phyloP scores from a whole-genome alignment of 2,113 vertebrate species.

The Phycodurus eques region DNA sequence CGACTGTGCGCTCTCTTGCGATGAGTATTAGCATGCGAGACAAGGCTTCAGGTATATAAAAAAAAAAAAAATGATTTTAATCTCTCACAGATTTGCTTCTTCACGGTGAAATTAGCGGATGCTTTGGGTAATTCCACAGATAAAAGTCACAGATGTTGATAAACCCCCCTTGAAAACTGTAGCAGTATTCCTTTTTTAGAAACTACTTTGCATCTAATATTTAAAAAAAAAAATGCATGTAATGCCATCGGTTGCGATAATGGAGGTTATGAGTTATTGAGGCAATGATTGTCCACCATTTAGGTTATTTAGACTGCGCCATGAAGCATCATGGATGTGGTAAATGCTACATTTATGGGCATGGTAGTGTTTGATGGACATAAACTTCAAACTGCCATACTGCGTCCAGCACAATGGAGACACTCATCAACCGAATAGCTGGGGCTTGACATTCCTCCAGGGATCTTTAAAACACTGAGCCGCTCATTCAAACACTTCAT shows the following conservation, averaged over 20 bases:
- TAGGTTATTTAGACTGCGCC: background rate
- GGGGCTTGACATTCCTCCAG: background rate
- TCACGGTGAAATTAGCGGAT: conserved; percentile 49
- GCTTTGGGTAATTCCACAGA: conserved; percentile 46
- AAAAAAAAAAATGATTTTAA: conserved; percentile 27
- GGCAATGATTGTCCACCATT: background rate
- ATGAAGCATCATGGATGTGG: background rate
- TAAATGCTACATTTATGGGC: background rate
- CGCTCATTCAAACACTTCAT: background rate
- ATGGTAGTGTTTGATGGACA: conserved; percentile 1
- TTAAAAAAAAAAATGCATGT: conserved; percentile 3
- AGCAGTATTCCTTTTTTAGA: conserved; percentile 26
- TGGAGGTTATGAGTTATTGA: background rate
- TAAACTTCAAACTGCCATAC: background rate
- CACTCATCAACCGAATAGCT: background rate
- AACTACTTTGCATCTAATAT: conserved; percentile 31
- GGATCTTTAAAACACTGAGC: background rate
- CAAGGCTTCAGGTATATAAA: conserved; percentile 36
- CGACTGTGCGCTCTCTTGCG: conserved; percentile 1
- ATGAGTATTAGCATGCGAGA: conserved; percentile 28
- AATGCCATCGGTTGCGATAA: background rate
- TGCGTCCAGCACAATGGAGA: background rate
- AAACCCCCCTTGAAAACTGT: conserved; percentile 27
- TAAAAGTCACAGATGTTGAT: conserved; percentile 13
- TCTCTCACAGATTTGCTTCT: conserved; percentile 30